A percentile compares a stretch with the other conserved stretches of the same genome.
These are phyloP conservation scores for Sula dactylatra DNA, from an alignment of 2,113 vertebrate genomes.

Conservation along the genomic window DNA sequence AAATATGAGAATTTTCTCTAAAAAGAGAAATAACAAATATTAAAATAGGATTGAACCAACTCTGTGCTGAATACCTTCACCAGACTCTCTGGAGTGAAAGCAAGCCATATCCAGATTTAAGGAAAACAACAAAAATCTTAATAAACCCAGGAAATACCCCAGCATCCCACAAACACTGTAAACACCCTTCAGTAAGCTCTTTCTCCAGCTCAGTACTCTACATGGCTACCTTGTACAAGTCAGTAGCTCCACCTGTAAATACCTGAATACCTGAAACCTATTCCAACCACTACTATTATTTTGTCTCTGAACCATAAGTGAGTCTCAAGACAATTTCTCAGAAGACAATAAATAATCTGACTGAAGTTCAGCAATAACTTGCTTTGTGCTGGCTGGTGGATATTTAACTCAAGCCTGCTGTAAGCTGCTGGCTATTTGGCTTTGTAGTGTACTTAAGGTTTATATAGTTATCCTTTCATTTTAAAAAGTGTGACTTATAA, in stretches of 20 bases:
- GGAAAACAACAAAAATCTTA: neutral
- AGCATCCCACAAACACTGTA: neutral
- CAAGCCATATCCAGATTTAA: neutral
- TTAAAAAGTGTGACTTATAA: neutral
- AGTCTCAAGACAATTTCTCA: neutral
- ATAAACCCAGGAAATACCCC: neutral
- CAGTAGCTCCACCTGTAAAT: neutral
- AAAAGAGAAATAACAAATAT: neutral
- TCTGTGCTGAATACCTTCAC: neutral
- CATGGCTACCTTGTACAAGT: neutral
- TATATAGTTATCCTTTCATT: neutral
- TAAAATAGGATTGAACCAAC: neutral
- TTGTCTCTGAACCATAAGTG: neutral
- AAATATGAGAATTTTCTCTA: neutral
- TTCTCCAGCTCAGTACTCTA: neutral
- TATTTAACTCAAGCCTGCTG: neutral
- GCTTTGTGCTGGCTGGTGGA: neutral
- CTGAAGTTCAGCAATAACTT: neutral
- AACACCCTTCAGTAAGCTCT: neutral
- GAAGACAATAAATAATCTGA: neutral
- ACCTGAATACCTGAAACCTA: neutral
- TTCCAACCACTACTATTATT: neutral
- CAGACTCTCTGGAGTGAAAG: neutral
- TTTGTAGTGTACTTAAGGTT: neutral
- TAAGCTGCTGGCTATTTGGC: neutral